phyloP scores from a whole-genome alignment of 2,888 invertebrate species.

The Biston betularia region DNA sequence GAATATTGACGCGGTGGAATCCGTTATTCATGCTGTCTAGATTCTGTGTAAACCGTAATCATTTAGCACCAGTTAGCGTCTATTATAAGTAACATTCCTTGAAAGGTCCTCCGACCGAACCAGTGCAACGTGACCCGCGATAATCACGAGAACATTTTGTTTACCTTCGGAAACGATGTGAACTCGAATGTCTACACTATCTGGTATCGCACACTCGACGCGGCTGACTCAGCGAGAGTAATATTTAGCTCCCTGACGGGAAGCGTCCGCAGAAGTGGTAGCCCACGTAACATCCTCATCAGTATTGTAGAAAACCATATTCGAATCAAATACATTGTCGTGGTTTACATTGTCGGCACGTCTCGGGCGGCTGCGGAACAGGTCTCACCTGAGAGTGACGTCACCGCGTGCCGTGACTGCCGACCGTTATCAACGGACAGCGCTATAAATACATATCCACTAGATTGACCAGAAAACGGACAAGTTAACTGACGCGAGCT shows the following conservation, averaged over 20 bases:
- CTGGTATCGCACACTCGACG: conserved; percentile 15
- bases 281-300: conserved; percentile 3
- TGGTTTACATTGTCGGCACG: neutral
- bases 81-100: conserved; percentile 11
- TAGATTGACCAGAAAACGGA: neutral
- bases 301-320: neutral
- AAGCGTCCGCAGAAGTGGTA: neutral
- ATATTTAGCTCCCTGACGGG: conserved; percentile 3
- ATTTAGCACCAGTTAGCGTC: conserved; percentile 26
- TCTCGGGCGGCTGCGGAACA: conserved; percentile 8
- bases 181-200: conserved; percentile 6
- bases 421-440: conserved; percentile 26
- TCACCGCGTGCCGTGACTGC: neutral
- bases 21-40: conserved; percentile 2
- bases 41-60: conserved; percentile 12
- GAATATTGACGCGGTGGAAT: neutral
- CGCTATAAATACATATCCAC: conserved; percentile 10
- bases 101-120: conserved; percentile 14
- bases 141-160: conserved; percentile 3
- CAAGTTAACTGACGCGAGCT: neutral
- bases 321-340: neutral
- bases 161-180: neutral
- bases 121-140: conserved; percentile 12
- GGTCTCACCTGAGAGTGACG: conserved; percentile 18
- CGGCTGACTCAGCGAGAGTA: conserved; percentile 20